A percentile compares a stretch with the other conserved stretches of the same genome.
phyloP scores from a whole-genome alignment of 2,888 invertebrate genomes.

The Agrilus cyanescens region DNA sequence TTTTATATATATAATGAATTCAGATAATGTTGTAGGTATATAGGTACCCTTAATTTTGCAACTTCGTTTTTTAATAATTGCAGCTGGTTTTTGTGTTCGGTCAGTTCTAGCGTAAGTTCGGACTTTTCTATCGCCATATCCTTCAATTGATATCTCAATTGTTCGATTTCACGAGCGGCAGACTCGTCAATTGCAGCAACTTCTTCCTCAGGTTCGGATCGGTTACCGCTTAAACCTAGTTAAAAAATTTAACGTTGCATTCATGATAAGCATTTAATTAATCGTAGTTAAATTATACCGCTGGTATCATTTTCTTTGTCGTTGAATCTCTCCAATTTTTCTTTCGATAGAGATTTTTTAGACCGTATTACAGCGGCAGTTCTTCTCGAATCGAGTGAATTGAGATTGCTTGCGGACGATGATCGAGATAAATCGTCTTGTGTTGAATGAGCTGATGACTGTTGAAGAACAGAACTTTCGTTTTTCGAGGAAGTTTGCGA shows the following conservation, averaged over 20 bases:
- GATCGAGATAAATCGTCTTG: conserved; percentile 42
- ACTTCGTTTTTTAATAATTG: conserved; percentile 56
- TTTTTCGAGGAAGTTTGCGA: conserved; percentile 35
- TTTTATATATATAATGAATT: neutral
- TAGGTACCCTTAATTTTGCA: conserved; percentile 52
- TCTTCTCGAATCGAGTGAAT: conserved; percentile 38
- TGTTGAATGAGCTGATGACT: conserved; percentile 11
- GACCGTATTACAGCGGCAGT: conserved; percentile 36
- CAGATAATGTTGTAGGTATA: neutral
- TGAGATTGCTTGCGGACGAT: conserved; percentile 53
- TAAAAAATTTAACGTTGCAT: neutral
- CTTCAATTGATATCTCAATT: conserved; percentile 50
- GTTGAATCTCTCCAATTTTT: conserved; percentile 26
- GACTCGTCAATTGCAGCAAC: conserved; percentile 18
- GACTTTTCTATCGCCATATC: conserved; percentile 52
- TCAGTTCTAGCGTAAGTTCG: conserved; percentile 51
- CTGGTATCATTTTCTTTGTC: conserved; percentile 28
- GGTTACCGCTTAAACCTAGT: conserved; percentile 1
- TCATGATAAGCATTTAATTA: neutral
- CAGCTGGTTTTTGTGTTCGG: conserved; percentile 55
- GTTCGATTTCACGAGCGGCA: conserved; percentile 51
- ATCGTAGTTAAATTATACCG: conserved; percentile 16
- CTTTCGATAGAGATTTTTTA: conserved; percentile 36
- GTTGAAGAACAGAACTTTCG: conserved; percentile 36
- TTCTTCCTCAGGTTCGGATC: conserved; percentile 10